phyloP scores from a whole-genome alignment of 2,113 vertebrate species.

The Leucosticte australis region DNA sequence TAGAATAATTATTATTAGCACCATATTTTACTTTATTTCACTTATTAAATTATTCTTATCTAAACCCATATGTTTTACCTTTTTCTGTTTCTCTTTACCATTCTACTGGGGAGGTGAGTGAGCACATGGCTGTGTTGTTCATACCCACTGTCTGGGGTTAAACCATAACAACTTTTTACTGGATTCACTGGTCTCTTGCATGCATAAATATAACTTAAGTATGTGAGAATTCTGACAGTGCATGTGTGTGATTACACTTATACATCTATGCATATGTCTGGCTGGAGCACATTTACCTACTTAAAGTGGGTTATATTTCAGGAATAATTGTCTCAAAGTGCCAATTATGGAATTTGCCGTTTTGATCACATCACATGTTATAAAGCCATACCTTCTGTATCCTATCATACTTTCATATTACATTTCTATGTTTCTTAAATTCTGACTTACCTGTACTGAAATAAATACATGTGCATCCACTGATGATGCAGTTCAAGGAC shows the following conservation, averaged over 20 bases:
- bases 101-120: rapidly evolving
- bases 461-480: not conserved
- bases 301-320: not conserved
- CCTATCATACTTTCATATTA: no score
- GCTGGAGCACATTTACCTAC: not conserved
- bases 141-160: not conserved
- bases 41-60: not conserved
- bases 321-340: not conserved
- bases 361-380: not conserved
- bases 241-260: not conserved
- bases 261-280: not conserved
- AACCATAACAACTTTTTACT: not conserved
- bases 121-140: not conserved
- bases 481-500: not conserved
- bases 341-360: not conserved
- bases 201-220: not conserved
- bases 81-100: not conserved
- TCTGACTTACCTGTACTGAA: not conserved
- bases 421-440: not conserved
- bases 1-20: not conserved
- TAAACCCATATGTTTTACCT: not conserved
- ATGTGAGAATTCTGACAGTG: not conserved
- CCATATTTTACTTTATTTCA: not conserved
- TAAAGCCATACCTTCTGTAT: not conserved
- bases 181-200: not conserved